Evolutionary conservation across 2,113 vertebrate genomes (phyloP).

Genomic region (Psilopogon haemacephalus): DNA sequence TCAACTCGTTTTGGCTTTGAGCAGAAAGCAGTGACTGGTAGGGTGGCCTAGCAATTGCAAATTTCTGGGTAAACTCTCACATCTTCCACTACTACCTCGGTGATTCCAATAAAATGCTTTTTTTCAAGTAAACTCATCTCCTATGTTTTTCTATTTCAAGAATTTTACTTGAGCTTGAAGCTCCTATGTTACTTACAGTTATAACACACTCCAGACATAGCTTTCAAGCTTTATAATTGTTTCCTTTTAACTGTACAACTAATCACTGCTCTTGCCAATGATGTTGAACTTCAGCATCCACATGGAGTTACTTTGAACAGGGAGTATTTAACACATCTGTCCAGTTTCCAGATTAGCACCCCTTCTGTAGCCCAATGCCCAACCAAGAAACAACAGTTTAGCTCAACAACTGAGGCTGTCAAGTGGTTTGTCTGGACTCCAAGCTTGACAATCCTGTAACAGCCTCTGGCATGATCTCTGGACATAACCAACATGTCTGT

Average conservation of each 20-base stretch:
- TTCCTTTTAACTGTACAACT: not conserved
- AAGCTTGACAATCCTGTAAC: not conserved
- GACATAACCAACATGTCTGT: not conserved
- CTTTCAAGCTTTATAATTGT: not conserved
- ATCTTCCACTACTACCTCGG: not conserved
- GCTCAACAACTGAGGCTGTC: not conserved
- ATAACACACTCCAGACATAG: not conserved
- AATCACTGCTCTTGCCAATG: not conserved
- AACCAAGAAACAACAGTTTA: not conserved
- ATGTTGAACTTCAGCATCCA: fast-evolving
- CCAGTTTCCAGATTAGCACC: not conserved
- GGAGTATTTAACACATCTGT: not conserved
- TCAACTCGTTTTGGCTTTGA: not conserved
- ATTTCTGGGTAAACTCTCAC: not conserved
- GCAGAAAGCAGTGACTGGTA: not conserved
- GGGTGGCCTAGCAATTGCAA: not conserved
- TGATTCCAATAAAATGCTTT: not conserved
- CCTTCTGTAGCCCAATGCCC: not conserved
- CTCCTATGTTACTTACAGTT: not conserved
- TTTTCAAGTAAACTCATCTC: not conserved
- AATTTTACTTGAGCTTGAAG: not conserved
- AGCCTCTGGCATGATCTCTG: not conserved
- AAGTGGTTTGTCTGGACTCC: not conserved
- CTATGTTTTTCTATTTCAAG: not conserved
- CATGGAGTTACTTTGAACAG: not conserved